These are phyloP conservation scores for Antechinus stuartii DNA, from an alignment of 2,113 vertebrate genomes.

Conservation along the genomic window DNA sequence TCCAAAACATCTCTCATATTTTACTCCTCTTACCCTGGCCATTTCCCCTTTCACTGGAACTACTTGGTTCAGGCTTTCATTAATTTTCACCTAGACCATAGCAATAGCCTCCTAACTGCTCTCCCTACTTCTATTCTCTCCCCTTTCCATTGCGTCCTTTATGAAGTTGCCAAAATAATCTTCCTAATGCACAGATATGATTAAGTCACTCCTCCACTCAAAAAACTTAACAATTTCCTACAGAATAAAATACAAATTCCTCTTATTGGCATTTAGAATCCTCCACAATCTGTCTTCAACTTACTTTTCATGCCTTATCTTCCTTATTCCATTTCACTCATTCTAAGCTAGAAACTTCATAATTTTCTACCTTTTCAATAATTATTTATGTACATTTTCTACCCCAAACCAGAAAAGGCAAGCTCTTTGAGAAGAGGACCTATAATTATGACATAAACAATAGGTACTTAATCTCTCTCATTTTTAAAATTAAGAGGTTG, in stretches of 20 bases:
- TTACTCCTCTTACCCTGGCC: not conserved
- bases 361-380: not conserved
- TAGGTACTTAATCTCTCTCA: not conserved
- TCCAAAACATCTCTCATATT: not conserved
- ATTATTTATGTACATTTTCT: not conserved
- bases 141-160: not conserved
- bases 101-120: not conserved
- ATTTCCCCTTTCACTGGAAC: not conserved
- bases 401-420: not conserved
- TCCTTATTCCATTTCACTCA: not conserved
- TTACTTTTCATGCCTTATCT: not conserved
- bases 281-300: not conserved
- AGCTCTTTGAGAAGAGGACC: not conserved
- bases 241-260: not conserved
- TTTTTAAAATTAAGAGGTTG: not conserved
- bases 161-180: not conserved
- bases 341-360: not conserved
- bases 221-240: not conserved
- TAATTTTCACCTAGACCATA: not conserved
- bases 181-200: not conserved
- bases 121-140: not conserved
- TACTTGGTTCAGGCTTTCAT: not conserved
- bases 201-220: not conserved
- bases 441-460: not conserved
- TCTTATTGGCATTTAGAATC: not conserved